Evolutionary conservation across 2,888 invertebrate genomes (phyloP), one percentile per base, ranked within the genome.

Genomic region (Caenorhabditis sulstoni): DNA sequence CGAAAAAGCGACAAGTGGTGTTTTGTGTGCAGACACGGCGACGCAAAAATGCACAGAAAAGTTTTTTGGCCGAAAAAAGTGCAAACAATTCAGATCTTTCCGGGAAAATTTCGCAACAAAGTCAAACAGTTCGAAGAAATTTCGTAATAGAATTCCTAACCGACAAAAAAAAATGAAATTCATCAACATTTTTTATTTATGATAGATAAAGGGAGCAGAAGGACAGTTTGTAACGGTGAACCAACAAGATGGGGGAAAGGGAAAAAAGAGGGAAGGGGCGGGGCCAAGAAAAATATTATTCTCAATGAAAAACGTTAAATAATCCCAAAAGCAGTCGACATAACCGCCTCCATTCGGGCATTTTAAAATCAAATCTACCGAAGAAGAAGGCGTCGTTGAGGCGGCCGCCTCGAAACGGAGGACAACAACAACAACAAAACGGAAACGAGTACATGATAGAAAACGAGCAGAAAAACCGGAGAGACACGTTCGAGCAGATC

Each of bases 281-380:
- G 39, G 1, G 3, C 0, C 23, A 37, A 44, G 12, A 14, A 65
- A 22, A 64, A 4, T 29, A 5, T 39, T 23, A 49, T n/a, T 41
- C 22, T 14, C n/a, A n/a, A n/a, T n/a, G 22, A 37, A 47, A 37
- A 29, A 67, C 39, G 49, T 49, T 58, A 64, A 29, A 50, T 9
- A 37, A 39, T n/a, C 29, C 29, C 55, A 22, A 58, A 57, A 41
- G 55, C 8, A 14, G n/a, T 8, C 7, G 29, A 47, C 5, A 22
- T 8, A 41, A 76, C 65, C 82, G 62, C 45, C 74, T 67, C 77
- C 82, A 76, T 37, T 64, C 53, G 44, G 82, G 82, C 79, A 82
- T 79, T 61, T 66, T 68, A 39, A 82, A 79, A 70, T 82, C 66
- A 29, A 68, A 77, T 52, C 61, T 58, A 58, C 82, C 82, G 52